Conservation (phyloP, 2,888 invertebrate genomes). For the Euplagia quadripunctaria region DNA sequence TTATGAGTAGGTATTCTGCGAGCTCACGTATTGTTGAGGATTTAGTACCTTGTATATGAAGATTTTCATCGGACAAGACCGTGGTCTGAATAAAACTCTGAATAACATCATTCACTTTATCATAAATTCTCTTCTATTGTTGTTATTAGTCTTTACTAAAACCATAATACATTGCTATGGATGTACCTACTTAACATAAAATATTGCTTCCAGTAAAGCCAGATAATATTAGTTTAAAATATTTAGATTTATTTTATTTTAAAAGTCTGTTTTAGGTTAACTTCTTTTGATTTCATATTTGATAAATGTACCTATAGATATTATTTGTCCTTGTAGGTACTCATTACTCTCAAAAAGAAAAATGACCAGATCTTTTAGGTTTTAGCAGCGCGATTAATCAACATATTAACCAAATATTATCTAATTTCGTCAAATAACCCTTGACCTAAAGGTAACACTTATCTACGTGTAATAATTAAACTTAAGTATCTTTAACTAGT, state of each 20-base stretch:
- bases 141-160: not conserved
- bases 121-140: slow-evolving; percentile 6
- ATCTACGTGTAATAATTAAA: no score
- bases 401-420: no score
- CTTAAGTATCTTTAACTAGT: no score
- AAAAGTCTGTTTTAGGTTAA: no score
- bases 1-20: slow-evolving; percentile 53
- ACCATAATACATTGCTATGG: not conserved
- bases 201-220: not conserved
- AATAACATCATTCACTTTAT: slow-evolving; percentile 16
- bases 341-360: not conserved
- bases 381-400: not conserved
- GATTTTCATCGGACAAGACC: slow-evolving; percentile 18
- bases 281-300: not conserved
- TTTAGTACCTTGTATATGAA: slow-evolving; percentile 29
- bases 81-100: slow-evolving; percentile 23
- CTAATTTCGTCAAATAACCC: no score
- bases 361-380: not conserved
- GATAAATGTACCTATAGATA: not conserved
- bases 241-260: no score
- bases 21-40: slow-evolving; percentile 44
- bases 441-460: no score
- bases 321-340: not conserved
- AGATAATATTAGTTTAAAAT: no score
- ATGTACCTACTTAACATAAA: not conserved